phyloP scores from a whole-genome alignment of 1,140 invertebrate species.

The Aleiodes sp. region DNA sequence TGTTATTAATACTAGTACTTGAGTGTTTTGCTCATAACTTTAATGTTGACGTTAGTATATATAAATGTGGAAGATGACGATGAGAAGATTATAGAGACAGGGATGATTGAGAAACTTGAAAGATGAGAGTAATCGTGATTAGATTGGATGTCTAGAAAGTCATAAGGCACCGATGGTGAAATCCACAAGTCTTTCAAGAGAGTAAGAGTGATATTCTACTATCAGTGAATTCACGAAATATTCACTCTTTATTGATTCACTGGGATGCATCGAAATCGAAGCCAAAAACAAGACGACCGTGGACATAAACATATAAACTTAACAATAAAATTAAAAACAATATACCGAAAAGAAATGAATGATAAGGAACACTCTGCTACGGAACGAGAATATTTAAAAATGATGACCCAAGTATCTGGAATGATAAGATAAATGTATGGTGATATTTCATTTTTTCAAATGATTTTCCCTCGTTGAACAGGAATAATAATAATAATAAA shows the following conservation, averaged over 20 bases:
- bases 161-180: neutral
- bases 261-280: too few species aligned
- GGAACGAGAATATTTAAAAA: too few species aligned
- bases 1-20: neutral
- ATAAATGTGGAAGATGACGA: neutral
- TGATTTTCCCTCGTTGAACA: too few species aligned
- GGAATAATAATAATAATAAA: too few species aligned
- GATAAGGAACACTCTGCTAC: too few species aligned
- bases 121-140: conserved; percentile 16
- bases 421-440: too few species aligned
- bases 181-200: conserved; percentile 6
- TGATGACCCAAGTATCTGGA: too few species aligned
- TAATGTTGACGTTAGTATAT: neutral
- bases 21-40: conserved; percentile 10
- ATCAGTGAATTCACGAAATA: neutral
- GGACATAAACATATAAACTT: too few species aligned
- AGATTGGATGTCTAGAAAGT: conserved; percentile 4
- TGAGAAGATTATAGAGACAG: conserved; percentile 9
- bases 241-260: neutral
- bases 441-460: too few species aligned
- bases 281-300: too few species aligned
- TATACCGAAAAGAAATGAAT: too few species aligned
- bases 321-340: too few species aligned
- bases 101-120: conserved; percentile 17
- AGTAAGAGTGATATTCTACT: neutral